Conservation (phyloP, 2,797 vertebrate genomes). For the Smutsia gigantea region DNA sequence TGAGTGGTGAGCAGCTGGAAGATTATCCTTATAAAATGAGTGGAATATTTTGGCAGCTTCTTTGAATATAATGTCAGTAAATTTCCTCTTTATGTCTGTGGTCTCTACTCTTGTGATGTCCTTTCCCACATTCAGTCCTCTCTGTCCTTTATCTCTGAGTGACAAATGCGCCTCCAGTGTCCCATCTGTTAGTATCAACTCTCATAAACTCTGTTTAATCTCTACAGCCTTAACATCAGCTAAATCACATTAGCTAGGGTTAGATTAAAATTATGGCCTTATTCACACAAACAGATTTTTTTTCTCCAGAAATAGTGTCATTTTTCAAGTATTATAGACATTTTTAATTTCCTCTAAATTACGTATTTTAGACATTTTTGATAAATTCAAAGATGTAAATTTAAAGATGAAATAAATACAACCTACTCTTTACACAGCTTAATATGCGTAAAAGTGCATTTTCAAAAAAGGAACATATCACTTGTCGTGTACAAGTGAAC, state of each 20-base stretch:
- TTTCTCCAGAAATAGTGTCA: neutral
- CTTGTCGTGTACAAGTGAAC: neutral
- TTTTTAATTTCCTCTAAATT: conserved; percentile 3
- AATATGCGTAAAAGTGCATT: neutral
- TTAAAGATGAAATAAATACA: neutral
- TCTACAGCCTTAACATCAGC: neutral
- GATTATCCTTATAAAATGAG: neutral
- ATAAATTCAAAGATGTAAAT: neutral
- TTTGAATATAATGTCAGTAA: neutral
- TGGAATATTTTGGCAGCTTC: neutral
- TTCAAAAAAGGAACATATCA: conserved; percentile 2
- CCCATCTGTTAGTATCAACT: neutral
- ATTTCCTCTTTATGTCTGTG: neutral
- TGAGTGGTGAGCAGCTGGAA: too few species aligned
- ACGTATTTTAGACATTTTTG: neutral
- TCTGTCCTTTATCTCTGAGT: neutral
- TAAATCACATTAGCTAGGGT: neutral
- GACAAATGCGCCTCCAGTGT: neutral
- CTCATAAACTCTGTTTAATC: neutral
- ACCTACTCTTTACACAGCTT: neutral
- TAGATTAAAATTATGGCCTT: neutral
- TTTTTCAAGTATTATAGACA: neutral
- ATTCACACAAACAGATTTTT: neutral
- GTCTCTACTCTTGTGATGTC: neutral
- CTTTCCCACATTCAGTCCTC: neutral